A percentile compares a stretch with the other conserved stretches of the same genome.
These are phyloP conservation scores for Barypeithes pellucidus DNA, from an alignment of 2,888 invertebrate species.

Conservation along the genomic window DNA sequence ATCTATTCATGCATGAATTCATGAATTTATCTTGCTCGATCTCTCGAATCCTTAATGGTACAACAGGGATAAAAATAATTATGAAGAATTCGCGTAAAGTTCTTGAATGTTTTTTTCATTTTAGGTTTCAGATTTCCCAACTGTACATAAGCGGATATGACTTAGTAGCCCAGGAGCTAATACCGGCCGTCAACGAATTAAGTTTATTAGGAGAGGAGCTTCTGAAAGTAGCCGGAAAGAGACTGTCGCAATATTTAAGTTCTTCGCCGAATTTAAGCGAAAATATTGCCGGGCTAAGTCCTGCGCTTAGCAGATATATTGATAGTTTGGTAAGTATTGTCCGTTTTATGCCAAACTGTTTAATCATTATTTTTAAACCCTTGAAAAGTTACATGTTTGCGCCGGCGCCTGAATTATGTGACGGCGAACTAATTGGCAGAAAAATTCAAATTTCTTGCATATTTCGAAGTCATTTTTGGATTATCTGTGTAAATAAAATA, in stretches of 20 bases:
- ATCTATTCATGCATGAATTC: too few species aligned
- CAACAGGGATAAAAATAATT: too few species aligned
- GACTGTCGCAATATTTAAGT: constrained; percentile 80
- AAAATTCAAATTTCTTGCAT: too few species aligned
- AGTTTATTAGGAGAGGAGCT: constrained; percentile 82
- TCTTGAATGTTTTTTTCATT: constrained; percentile 21
- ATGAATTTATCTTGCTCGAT: too few species aligned
- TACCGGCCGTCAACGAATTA: constrained; percentile 80
- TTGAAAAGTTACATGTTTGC: too few species aligned
- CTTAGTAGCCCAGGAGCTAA: constrained; percentile 75
- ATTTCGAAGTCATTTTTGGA: too few species aligned
- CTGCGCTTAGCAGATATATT: constrained; percentile 84
- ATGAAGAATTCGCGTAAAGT: background rate
- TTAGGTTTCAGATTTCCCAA: constrained; percentile 75
- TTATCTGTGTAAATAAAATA: too few species aligned
- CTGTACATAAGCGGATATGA: constrained; percentile 79
- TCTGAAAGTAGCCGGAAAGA: constrained; percentile 85
- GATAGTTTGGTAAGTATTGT: constrained; percentile 75
- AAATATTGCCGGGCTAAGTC: constrained; percentile 84
- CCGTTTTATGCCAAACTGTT: too few species aligned
- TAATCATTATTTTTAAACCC: too few species aligned
- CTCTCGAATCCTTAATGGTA: too few species aligned
- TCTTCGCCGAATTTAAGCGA: constrained; percentile 76
- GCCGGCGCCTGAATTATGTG: too few species aligned
- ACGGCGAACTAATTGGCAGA: too few species aligned